Evolutionary conservation across 1,140 invertebrate genomes (phyloP).

Genomic region (Atopsyche davidsoni): DNA sequence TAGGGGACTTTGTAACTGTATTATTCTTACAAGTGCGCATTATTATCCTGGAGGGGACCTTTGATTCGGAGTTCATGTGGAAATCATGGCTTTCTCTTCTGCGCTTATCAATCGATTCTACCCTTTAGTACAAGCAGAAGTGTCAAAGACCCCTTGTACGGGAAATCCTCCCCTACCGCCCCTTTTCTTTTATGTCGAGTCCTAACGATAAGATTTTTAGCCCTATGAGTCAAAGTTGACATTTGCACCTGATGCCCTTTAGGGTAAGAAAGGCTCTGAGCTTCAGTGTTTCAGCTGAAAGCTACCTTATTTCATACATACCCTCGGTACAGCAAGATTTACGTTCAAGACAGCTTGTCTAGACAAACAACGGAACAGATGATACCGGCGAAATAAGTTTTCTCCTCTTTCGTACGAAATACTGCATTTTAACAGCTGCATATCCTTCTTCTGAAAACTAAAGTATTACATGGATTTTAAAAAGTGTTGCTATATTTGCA

Average conservation of each 20-base stretch:
- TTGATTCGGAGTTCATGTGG: constrained; percentile 20
- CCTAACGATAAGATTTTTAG: constrained; percentile 31
- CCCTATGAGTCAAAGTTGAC: constrained; percentile 31
- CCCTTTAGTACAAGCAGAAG: constrained; percentile 23
- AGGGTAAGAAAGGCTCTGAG: constrained; percentile 19
- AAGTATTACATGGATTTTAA: no score
- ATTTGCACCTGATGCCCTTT: constrained; percentile 32
- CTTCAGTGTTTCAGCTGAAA: constrained; percentile 16
- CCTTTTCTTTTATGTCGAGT: constrained; percentile 28
- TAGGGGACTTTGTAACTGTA: no score
- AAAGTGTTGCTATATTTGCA: no score
- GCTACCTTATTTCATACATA: constrained; percentile 16
- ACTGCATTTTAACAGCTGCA: no score
- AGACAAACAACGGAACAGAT: no score
- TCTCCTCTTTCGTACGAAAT: no score
- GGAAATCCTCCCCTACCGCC: constrained; percentile 24
- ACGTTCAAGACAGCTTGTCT: constrained; percentile 28
- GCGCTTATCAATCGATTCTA: constrained; percentile 26
- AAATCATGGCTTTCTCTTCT: constrained; percentile 19
- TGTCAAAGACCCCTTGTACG: constrained; percentile 16
- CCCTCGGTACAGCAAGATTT: constrained; percentile 22
- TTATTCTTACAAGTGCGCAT: no score
- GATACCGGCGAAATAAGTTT: no score
- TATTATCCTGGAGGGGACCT: no score
- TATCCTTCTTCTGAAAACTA: no score